Percentiles rank a stretch among this genome's conserved stretches.
phyloP scores from a whole-genome alignment of 2,797 vertebrate species.

The Xenopus petersii region DNA sequence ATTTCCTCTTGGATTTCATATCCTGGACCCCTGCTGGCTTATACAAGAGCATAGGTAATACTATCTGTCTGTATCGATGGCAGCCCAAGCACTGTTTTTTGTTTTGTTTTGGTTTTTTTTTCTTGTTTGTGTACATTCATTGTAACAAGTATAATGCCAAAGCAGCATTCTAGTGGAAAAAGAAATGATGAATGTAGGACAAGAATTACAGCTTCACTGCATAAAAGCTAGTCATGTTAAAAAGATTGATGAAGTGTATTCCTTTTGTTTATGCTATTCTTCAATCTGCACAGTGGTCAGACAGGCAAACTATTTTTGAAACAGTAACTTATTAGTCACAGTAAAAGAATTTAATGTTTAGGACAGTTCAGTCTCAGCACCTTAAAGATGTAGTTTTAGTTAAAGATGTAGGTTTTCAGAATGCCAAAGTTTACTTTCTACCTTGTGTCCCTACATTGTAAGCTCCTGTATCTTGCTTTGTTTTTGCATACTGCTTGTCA shows the following conservation, averaged over 20 bases:
- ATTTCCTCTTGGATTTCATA: conserved; percentile 31
- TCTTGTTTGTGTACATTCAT: conserved; percentile 10
- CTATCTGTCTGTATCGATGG: conserved; percentile 4
- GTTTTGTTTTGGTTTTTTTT: neutral
- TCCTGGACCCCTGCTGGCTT: conserved; percentile 30
- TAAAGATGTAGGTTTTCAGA: too few species aligned
- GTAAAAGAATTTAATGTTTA: too few species aligned
- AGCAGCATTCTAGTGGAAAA: neutral
- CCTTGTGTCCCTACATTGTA: too few species aligned
- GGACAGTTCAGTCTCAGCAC: too few species aligned
- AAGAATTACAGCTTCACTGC: neutral
- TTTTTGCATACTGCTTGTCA: too few species aligned
- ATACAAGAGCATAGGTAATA: conserved; percentile 12
- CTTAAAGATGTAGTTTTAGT: too few species aligned
- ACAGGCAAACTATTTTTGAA: neutral
- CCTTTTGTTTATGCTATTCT: conserved; percentile 5
- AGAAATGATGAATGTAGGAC: conserved; percentile 7
- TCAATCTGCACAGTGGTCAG: neutral
- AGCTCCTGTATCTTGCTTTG: too few species aligned
- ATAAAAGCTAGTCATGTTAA: neutral
- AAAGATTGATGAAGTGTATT: neutral
- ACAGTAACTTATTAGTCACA: too few species aligned
- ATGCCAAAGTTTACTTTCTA: too few species aligned
- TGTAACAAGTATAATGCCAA: conserved; percentile 30
- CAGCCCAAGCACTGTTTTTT: neutral